A percentile compares a stretch with the other conserved stretches of the same genome.
phyloP scores from a whole-genome alignment of 2,113 vertebrate species.

The Scolopax mira region DNA sequence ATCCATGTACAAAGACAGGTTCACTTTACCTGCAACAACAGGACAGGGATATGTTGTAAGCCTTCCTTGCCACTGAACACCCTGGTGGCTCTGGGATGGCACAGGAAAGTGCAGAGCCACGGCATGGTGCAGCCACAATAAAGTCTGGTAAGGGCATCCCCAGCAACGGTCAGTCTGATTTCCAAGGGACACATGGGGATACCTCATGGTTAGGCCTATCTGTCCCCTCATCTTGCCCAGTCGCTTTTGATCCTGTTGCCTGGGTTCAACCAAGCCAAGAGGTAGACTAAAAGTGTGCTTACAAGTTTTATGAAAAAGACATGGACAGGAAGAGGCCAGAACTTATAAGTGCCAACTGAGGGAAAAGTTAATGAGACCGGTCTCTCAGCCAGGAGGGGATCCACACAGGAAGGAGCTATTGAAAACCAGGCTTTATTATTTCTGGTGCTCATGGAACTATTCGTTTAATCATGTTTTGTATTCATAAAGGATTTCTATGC shows the following conservation, averaged over 20 bases:
- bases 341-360: neutral
- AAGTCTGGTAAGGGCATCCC: neutral
- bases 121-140: neutral
- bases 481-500: neutral
- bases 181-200: neutral
- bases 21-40: neutral
- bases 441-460: neutral
- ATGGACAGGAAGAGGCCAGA: neutral
- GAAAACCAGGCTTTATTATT: neutral
- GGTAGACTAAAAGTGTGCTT: neutral
- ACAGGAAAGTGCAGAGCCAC: neutral
- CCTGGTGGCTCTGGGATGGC: neutral
- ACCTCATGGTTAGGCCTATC: fast-evolving
- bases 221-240: neutral
- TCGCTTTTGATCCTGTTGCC: neutral
- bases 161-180: neutral
- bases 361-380: neutral
- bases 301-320: neutral
- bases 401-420: neutral
- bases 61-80: neutral
- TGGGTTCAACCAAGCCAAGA: neutral
- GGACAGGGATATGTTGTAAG: neutral
- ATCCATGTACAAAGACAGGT: neutral
- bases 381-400: neutral
- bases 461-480: neutral